Base-by-base conservation (phyloP, 2,113 vertebrate genomes). In the Oncorhynchus nerka region DNA sequence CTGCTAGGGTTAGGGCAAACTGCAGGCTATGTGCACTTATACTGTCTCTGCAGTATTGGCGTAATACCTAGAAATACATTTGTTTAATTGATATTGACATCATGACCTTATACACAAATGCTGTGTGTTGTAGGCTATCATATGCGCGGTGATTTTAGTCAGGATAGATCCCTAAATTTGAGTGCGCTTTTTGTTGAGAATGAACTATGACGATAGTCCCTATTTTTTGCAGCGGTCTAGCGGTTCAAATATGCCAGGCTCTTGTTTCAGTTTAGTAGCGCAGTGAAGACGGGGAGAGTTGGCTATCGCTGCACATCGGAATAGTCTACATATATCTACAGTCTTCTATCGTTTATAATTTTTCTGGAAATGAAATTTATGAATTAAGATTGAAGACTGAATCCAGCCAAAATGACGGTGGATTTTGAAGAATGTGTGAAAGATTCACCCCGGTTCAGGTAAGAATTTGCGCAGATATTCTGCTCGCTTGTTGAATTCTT, bases 361-460 rank as follows among this genome's bases (percentile, higher is more conserved):
- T 70, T 57, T 39, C 81, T 13, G 81, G 90, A 90, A 77, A 94
- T 94, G 94, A 88, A 55, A 71, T 59, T 86, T 68, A 57, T 15
- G 20, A 86, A 93, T 81, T 94, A 84, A 93, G 39, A 28, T 22
- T 70, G 68, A 78, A 51, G 74, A 71, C 75, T 79, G 72, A 62
- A 62, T 74, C 69, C 66, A 75, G 59, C 75, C 75, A 93, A 82
- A 28, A 94, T 94, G 94, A 94, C 94, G 91, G 93, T 94, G 91
- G 94, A 94, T 84, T 94, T 94, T 87, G 94, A 94, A 79, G 94
- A 94, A 70, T 94, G 94, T 71, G 79, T 94, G 22, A 94, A 94
- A 79, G 94, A 94, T 76, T 94, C 94, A 8, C 94, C 94, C 83
- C 87, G 93, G 7, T 94, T 94, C 75, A 89, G 94, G 94, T 94